These are phyloP conservation scores for Camponotus fellah DNA, from an alignment of 2,888 invertebrate species.

Conservation along the genomic window DNA sequence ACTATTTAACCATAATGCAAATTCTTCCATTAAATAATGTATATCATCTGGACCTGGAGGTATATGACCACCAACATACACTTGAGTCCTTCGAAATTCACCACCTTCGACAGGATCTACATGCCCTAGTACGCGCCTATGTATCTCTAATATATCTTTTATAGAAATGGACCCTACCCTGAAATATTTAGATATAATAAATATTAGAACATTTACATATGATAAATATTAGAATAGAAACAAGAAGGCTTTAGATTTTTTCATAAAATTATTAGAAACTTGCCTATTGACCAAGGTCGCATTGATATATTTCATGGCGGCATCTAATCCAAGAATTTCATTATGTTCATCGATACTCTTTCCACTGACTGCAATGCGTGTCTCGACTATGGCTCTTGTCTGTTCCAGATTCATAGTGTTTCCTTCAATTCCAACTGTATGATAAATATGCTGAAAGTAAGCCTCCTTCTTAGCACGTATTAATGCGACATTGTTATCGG, in stretches of 20 bases:
- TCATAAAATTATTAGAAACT: not conserved
- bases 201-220: not conserved
- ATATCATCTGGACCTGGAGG: constrained; percentile 96
- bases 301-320: constrained; percentile 97
- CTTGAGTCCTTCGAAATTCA: constrained; percentile 94
- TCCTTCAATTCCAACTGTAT: constrained; percentile 98
- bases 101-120: constrained; percentile 98
- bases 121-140: constrained; percentile 96
- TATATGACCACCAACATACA: constrained; percentile 97
- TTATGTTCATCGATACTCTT: constrained; percentile 99
- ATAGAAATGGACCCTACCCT: constrained; percentile 93
- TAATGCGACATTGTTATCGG: constrained; percentile 93
- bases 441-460: constrained; percentile 98
- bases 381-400: constrained; percentile 96
- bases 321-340: constrained; percentile 97
- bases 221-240: not conserved
- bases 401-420: constrained; percentile 98
- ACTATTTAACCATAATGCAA: constrained; percentile 97
- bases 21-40: constrained; percentile 93
- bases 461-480: constrained; percentile 97
- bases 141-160: constrained; percentile 96
- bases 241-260: constrained; percentile 13
- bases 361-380: constrained; percentile 93
- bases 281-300: constrained; percentile 91
- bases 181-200: constrained; percentile 38